Evolutionary conservation across 2,888 invertebrate species (phyloP).

Genomic region (Dasysyrphus albostriatus): DNA sequence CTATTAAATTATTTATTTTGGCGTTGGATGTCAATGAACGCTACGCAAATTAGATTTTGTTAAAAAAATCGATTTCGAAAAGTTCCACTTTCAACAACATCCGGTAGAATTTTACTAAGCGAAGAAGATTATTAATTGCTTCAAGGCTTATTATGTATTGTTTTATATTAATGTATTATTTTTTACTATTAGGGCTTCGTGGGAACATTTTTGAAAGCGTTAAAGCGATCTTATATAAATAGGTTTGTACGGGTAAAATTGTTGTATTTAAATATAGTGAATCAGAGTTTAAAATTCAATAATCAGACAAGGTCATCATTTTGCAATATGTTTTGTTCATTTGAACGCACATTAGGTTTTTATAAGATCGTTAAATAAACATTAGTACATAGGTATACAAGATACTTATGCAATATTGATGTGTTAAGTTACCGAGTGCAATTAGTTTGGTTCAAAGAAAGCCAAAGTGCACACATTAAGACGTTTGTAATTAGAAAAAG

Average conservation of each 20-base stretch:
- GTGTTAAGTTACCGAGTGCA: constrained; percentile 7
- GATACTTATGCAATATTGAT: not conserved
- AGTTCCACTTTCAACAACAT: constrained; percentile 44
- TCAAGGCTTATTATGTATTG: not conserved
- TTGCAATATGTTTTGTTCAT: constrained; percentile 8
- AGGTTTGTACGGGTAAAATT: not conserved
- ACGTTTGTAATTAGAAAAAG: not conserved
- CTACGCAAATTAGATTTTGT: constrained; percentile 19
- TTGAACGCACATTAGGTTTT: constrained; percentile 10
- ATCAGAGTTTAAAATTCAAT: not conserved
- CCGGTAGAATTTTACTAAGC: constrained; percentile 29
- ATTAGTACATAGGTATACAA: not conserved
- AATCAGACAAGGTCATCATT: constrained; percentile 30
- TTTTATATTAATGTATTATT: not conserved
- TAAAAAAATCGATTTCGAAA: constrained; percentile 43
- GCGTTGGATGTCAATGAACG: constrained; percentile 63
- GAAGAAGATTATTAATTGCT: constrained; percentile 16
- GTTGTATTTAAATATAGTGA: constrained; percentile 1
- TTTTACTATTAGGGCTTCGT: not conserved
- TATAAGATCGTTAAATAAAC: constrained; percentile 16
- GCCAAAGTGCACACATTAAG: constrained; percentile 17
- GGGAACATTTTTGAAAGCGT: constrained; percentile 2
- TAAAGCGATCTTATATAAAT: not conserved
- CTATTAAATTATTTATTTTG: constrained; percentile 28
- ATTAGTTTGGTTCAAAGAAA: constrained; percentile 20